Base-by-base conservation (phyloP, 1,140 invertebrate species). In the Platyura marginata region DNA sequence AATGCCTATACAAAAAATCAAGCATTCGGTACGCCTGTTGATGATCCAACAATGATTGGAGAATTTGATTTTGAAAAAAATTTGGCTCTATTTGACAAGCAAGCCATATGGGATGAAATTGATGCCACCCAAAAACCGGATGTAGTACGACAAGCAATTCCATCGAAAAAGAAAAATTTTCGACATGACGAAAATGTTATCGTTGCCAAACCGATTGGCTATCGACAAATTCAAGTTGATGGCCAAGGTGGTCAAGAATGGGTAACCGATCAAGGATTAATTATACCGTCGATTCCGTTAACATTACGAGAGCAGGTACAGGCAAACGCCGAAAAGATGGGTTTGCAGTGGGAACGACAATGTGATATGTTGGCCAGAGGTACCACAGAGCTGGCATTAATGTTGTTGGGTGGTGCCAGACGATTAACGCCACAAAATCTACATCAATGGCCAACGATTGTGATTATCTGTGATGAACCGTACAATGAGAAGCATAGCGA, bases 51-150 rank as follows among this genome's bases (percentile, higher is more conserved):
- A 11, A 52, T 66, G 33, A 60, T 68, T 46, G 72, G 84, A 55
- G 84, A 89, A 49, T 93, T 92, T 70, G 89, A 92, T 69, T 92
- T 93, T 72, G 87, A 92, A 59, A 89, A 86, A 47, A 92, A 92
- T 68, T 65, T 92, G 16, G 85, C 86, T 10, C 63, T 93, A 20
- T 92, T 92, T 65, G 81, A 92, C 63, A 93, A 93, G 65, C 72
- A 77, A 60, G 77, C 76, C 35, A 65, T 73, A 45, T 80, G 76
- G 74, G 76, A 86, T 52, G 72, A 82, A 60, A 74, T 84, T 44
- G 59, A 61, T 47, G 50, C 57, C 48, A 59, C 57, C 47, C 69
- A 73, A 36, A 79, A 76, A 49, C 77, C 78, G 4, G 80, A 83
- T 52, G 65, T 81, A 18, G 63, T 77, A 41, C 58, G 61, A 29